Base-by-base conservation (phyloP, 2,797 vertebrate genomes). In the Sebastes nivosus region DNA sequence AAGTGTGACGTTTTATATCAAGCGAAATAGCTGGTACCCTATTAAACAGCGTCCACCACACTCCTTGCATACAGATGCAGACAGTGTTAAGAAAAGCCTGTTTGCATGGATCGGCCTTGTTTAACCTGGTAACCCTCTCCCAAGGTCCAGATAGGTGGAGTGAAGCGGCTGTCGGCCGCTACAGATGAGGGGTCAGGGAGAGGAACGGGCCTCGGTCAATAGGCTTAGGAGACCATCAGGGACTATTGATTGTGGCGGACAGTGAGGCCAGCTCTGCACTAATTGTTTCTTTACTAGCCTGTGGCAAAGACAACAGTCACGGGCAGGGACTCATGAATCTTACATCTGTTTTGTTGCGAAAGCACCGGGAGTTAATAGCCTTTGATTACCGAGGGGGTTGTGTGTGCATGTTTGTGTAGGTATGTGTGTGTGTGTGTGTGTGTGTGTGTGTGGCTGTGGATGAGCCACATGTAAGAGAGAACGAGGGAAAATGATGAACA, bases 281-380 rank as follows among this genome's bases (percentile, higher is more conserved):
- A 95, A 96, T 95, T 95, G 95, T 96, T 95, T 96, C 94, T 95
- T 94, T 95, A 94, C 93, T 94, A 93, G 93, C 93, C 93, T 92
- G 94, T 94, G 94, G 94, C 94, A 94, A 95, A 95, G 92, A 95
- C 93, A 94, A 95, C 94, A 93, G 90, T 93, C 93, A 92, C 88
- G 75, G 87, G 87, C 89, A 86, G 87, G 86, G 85, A 93, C 92
- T 94, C 94, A 94, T 95, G 95, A 95, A 95, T 95, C 93, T 95
- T 95, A 94, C 92, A 94, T 95, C 91, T 93, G 93, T 94, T 94
- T 92, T 92, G 89, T 93, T 92, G 91, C 79, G 32, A 91, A 92
- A 92, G 92, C 90, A 90, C 89, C 79, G 29, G 85, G 88, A 95
- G 94, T 94, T 95, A 94, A 94, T 95, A 91, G 93, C 91, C 91